phyloP scores from a whole-genome alignment of 2,888 invertebrate species.

The Agrotis ipsilon region DNA sequence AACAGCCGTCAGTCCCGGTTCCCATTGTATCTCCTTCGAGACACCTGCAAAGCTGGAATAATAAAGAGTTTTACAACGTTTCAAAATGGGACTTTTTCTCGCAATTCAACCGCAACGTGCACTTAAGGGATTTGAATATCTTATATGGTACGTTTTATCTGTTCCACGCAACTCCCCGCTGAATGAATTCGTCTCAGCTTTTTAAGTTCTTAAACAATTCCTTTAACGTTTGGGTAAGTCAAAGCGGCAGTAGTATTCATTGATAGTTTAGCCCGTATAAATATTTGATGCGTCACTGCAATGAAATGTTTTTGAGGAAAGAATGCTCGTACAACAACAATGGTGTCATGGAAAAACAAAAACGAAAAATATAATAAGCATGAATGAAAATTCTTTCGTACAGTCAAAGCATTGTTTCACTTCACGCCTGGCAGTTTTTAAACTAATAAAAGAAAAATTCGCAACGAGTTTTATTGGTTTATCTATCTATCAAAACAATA shows the following conservation, averaged over 20 bases:
- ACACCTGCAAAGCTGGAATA: constrained; percentile 89
- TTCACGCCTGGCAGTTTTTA: constrained; percentile 22
- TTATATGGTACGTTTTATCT: constrained; percentile 88
- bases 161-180: constrained; percentile 81
- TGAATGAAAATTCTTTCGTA: constrained; percentile 25
- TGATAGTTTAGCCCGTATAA: constrained; percentile 49
- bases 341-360: constrained; percentile 13
- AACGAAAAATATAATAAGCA: constrained; percentile 24
- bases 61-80: constrained; percentile 90
- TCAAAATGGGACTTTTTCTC: constrained; percentile 90
- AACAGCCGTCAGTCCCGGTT: constrained; percentile 78
- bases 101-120: constrained; percentile 90
- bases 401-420: constrained; percentile 45
- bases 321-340: constrained; percentile 20
- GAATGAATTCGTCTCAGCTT: constrained; percentile 82
- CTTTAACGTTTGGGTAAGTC: constrained; percentile 71
- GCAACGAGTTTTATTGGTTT: constrained; percentile 41
- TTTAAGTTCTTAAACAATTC: constrained; percentile 82
- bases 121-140: constrained; percentile 91
- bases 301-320: constrained; percentile 7
- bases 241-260: constrained; percentile 54
- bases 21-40: constrained; percentile 84
- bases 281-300: constrained; percentile 29
- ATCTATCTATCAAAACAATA: constrained; percentile 50
- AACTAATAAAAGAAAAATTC: constrained; percentile 38